Evolutionary conservation across 2,888 invertebrate genomes (phyloP).

Genomic region (Aphodius sticticus): DNA sequence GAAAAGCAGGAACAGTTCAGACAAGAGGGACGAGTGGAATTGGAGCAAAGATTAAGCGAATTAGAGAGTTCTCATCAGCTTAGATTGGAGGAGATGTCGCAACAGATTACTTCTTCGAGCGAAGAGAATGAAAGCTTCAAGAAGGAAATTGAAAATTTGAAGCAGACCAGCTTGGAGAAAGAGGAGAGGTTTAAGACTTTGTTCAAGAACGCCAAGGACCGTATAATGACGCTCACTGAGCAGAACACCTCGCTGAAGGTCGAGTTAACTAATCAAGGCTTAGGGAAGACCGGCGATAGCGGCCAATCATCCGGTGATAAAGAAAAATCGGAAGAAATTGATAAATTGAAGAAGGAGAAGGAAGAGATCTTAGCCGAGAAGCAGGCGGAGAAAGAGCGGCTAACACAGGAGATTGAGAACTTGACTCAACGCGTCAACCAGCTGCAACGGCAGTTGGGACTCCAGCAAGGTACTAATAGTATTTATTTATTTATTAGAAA

Average conservation of each 20-base stretch:
- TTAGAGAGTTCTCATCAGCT: conserved; percentile 61
- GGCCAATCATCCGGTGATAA: conserved; percentile 59
- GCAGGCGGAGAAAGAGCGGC: conserved; percentile 67
- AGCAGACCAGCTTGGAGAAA: conserved; percentile 58
- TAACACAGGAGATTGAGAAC: conserved; percentile 69
- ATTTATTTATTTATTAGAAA: no score
- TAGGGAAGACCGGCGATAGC: conserved; percentile 44
- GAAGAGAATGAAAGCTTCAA: conserved; percentile 66
- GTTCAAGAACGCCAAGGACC: conserved; percentile 77
- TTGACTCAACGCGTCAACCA: conserved; percentile 68
- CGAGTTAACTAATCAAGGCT: conserved; percentile 60
- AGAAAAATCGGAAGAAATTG: conserved; percentile 63
- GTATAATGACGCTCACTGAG: conserved; percentile 77
- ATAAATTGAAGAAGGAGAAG: conserved; percentile 71
- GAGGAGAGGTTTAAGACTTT: conserved; percentile 63
- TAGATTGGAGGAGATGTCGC: conserved; percentile 60
- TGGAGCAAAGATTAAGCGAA: conserved; percentile 57
- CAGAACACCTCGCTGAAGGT: conserved; percentile 69
- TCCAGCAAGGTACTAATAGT: conserved; percentile 61
- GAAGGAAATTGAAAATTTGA: conserved; percentile 61
- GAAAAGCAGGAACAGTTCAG: conserved; percentile 61
- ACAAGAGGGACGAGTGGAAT: conserved; percentile 61
- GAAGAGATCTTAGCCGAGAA: conserved; percentile 62
- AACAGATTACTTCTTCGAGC: conserved; percentile 58
- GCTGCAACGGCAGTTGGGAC: conserved; percentile 63